A percentile compares a stretch with the other conserved stretches of the same genome.
Evolutionary conservation across 2,888 invertebrate species (phyloP).

Genomic region (Deroplatys truncata): DNA sequence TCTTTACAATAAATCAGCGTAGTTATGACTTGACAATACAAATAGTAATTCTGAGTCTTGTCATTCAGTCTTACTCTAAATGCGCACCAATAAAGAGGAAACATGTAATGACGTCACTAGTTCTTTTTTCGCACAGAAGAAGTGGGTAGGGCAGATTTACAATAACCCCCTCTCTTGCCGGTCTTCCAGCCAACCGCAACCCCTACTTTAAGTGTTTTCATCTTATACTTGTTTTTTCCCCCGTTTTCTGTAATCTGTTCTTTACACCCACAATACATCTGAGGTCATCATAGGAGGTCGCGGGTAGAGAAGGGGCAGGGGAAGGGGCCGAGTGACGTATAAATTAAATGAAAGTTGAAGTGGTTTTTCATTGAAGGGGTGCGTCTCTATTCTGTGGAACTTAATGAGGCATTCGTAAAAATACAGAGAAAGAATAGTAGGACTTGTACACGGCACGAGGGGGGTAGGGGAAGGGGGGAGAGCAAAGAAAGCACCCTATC

Average conservation of each 20-base stretch:
- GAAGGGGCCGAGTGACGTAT: not conserved
- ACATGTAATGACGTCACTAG: not conserved
- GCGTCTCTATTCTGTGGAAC: slow-evolving; percentile 25
- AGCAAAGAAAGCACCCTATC: not conserved
- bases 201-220: slow-evolving; percentile 10
- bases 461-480: not conserved
- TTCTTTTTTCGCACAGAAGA: not conserved
- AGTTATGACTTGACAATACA: too few species aligned
- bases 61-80: not conserved
- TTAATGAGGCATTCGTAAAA: slow-evolving; percentile 29
- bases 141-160: not conserved
- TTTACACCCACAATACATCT: slow-evolving; percentile 11
- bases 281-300: slow-evolving; percentile 1
- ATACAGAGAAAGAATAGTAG: slow-evolving; percentile 11
- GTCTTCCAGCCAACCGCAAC: not conserved
- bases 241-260: slow-evolving; percentile 16
- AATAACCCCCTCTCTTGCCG: not conserved
- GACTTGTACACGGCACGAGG: not conserved
- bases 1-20: too few species aligned
- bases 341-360: slow-evolving; percentile 24
- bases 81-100: not conserved
- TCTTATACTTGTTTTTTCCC: not conserved
- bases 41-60: too few species aligned
- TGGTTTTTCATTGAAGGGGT: slow-evolving; percentile 25
- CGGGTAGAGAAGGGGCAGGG: not conserved